phyloP scores from a whole-genome alignment of 2,888 invertebrate species.

The Drosophila anomalata region DNA sequence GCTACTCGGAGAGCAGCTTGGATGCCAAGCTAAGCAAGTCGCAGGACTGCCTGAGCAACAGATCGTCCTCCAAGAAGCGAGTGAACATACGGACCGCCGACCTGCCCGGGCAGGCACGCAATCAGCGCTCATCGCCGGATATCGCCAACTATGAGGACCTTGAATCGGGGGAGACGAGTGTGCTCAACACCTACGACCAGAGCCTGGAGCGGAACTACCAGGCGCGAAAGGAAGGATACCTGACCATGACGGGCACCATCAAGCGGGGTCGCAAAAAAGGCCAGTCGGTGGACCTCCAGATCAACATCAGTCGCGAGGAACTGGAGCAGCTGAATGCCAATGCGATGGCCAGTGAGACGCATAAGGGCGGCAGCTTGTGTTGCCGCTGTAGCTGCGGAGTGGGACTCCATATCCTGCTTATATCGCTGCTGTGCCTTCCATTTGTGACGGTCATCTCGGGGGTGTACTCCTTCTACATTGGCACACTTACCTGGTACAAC shows the following conservation, averaged over 20 bases:
- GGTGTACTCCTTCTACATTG: constrained; percentile 89
- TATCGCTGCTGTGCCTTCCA: constrained; percentile 88
- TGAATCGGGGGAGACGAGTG: constrained; percentile 83
- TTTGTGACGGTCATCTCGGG: constrained; percentile 87
- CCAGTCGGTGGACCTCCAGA: constrained; percentile 89
- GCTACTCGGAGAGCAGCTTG: constrained; percentile 83
- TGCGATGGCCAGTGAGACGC: constrained; percentile 85
- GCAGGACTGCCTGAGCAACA: constrained; percentile 84
- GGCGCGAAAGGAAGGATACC: constrained; percentile 86
- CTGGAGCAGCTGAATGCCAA: constrained; percentile 88
- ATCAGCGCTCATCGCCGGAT: constrained; percentile 83
- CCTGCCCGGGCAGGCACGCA: constrained; percentile 71
- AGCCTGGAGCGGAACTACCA: constrained; percentile 85
- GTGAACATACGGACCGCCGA: constrained; percentile 88
- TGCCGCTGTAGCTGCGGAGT: constrained; percentile 86
- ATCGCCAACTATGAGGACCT: constrained; percentile 82
- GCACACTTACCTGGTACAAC: constrained; percentile 91
- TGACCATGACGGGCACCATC: constrained; percentile 90
- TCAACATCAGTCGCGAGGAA: constrained; percentile 89
- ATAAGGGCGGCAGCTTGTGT: constrained; percentile 85
- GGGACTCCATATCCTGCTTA: constrained; percentile 88
- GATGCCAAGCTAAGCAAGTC: constrained; percentile 83
- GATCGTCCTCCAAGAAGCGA: constrained; percentile 86
- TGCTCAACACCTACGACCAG: constrained; percentile 82
- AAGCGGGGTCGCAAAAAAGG: constrained; percentile 90